These are phyloP conservation scores for Epizoanthus scotinus DNA, from an alignment of 92 coral and sea anemone species.

Conservation along the genomic window DNA sequence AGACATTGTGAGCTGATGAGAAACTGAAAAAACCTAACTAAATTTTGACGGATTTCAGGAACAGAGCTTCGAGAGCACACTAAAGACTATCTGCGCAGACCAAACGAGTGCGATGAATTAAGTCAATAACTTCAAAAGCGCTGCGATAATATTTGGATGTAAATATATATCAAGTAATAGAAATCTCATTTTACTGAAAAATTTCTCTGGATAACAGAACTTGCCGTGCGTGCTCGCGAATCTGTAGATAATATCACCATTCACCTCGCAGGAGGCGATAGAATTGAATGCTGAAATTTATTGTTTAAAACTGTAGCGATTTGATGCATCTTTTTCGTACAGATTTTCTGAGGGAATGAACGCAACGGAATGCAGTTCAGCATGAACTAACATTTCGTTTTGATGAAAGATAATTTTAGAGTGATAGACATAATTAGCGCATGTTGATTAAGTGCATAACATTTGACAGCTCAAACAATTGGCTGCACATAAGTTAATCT, in stretches of 20 bases:
- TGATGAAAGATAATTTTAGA: slow-evolving; percentile 29
- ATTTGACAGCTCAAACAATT: slow-evolving; percentile 27
- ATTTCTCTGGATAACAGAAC: slow-evolving; percentile 28
- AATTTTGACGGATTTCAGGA: background rate
- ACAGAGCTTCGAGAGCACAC: slow-evolving; percentile 7
- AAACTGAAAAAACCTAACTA: slow-evolving; percentile 2
- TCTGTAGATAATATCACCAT: background rate
- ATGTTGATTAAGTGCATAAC: slow-evolving; percentile 11
- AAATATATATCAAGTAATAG: background rate
- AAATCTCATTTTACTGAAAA: slow-evolving; percentile 18
- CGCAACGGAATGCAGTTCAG: slow-evolving; percentile 11
- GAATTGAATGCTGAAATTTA: slow-evolving; percentile 15
- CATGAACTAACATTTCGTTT: slow-evolving; percentile 15
- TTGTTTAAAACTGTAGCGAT: background rate
- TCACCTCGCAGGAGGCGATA: background rate
- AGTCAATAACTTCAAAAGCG: slow-evolving; percentile 10
- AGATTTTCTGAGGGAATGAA: slow-evolving; percentile 13
- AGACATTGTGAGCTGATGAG: slow-evolving; percentile 37
- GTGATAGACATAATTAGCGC: slow-evolving; percentile 17
- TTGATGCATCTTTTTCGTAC: slow-evolving; percentile 8
- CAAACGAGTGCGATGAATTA: slow-evolving; percentile 9
- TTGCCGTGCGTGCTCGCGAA: background rate
- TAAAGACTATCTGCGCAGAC: background rate
- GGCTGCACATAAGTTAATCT: background rate
- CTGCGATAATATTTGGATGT: slow-evolving; percentile 33